Conservation (phyloP, 2,888 invertebrate genomes). For the Hesperia comma region DNA sequence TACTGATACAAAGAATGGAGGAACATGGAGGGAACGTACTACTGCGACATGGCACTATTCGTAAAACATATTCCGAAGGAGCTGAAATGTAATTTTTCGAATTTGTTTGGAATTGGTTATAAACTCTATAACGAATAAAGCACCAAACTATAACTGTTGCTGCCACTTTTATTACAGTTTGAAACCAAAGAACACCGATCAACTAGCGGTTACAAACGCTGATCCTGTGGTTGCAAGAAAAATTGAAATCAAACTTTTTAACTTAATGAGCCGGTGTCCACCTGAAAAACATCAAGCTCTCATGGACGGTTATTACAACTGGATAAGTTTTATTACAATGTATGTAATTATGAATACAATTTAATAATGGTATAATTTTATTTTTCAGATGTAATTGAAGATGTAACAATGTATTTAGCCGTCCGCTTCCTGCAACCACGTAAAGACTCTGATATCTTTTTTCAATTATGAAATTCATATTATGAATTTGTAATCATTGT, state of each 20-base stretch:
- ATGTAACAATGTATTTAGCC: constrained; percentile 66
- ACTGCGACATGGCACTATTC: constrained; percentile 66
- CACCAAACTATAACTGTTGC: not conserved
- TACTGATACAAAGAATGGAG: constrained; percentile 59
- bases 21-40: constrained; percentile 56
- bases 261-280: constrained; percentile 55
- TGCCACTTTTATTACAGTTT: constrained; percentile 54
- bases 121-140: not conserved
- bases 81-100: constrained; percentile 55
- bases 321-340: not conserved
- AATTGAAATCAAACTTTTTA: constrained; percentile 67
- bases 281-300: constrained; percentile 52
- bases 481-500: not conserved
- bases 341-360: not conserved
- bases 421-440: constrained; percentile 66
- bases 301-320: constrained; percentile 56
- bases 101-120: not conserved
- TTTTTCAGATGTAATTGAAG: constrained; percentile 68
- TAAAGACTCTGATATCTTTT: constrained; percentile 48
- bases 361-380: not conserved
- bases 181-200: constrained; percentile 62
- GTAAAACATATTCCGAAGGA: constrained; percentile 63
- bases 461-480: not conserved
- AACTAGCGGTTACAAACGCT: constrained; percentile 55
- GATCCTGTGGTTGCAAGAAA: constrained; percentile 72